Conservation (phyloP, 2,113 vertebrate genomes). For the Microcebus lehilahytsara region DNA sequence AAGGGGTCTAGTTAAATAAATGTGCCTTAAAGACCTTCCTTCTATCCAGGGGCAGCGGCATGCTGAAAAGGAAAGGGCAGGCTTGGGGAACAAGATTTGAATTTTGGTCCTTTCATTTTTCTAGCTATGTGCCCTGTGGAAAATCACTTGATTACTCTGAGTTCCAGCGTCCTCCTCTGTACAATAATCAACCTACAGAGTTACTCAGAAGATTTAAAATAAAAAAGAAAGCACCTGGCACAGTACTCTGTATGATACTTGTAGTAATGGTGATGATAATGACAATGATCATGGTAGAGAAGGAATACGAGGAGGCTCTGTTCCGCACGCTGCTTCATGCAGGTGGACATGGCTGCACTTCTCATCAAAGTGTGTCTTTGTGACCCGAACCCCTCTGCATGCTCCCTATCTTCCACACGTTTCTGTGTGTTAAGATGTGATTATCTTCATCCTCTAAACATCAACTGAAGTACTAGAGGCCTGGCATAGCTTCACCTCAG, state of each 20-base stretch:
- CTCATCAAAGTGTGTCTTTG: background rate
- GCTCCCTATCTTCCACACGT: background rate
- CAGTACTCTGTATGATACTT: background rate
- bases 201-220: background rate
- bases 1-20: background rate
- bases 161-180: background rate
- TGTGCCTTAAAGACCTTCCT: background rate
- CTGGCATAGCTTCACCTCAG: background rate
- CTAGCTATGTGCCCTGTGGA: background rate
- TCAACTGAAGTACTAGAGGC: background rate
- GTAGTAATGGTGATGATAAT: background rate
- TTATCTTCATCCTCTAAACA: background rate
- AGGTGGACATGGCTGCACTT: background rate
- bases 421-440: background rate
- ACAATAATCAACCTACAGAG: background rate
- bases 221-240: background rate
- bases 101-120: background rate
- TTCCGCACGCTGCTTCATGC: fast-evolving
- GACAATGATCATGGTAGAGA: background rate
- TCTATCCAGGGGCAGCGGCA: background rate
- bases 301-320: background rate
- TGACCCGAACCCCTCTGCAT: background rate
- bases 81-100: background rate
- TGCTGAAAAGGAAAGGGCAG: background rate
- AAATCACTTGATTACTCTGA: background rate